Conservation (phyloP, 1,140 invertebrate genomes). For the Pseudachorutes palmiensis region DNA sequence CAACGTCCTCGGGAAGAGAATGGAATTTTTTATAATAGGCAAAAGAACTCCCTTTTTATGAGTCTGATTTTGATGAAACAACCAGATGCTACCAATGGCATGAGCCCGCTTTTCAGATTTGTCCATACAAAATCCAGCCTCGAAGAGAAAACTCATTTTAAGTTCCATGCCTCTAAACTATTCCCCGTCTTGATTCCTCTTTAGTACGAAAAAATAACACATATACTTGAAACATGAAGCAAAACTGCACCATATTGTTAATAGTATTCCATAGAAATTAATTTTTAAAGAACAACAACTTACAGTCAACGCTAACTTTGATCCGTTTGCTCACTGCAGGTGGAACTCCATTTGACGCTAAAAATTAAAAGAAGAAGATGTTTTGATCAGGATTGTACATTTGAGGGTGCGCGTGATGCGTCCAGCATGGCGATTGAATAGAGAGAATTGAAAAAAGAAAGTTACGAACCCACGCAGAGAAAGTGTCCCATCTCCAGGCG, state of each 20-base stretch:
- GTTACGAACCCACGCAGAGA: conserved; percentile 64
- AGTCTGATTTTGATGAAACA: conserved; percentile 34
- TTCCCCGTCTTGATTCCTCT: too few species aligned
- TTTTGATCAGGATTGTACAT: too few species aligned
- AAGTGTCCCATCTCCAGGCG: conserved; percentile 83
- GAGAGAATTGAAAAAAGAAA: background rate
- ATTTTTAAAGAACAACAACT: too few species aligned
- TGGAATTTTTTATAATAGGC: background rate
- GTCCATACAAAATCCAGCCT: too few species aligned
- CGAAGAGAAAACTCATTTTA: background rate
- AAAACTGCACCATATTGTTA: too few species aligned
- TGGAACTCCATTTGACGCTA: conserved; percentile 44
- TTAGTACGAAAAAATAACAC: too few species aligned
- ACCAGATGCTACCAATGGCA: conserved; percentile 33
- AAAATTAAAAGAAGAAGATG: conserved; percentile 17
- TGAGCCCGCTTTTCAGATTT: too few species aligned
- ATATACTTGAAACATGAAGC: too few species aligned
- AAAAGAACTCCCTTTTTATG: conserved; percentile 26
- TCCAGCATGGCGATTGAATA: too few species aligned
- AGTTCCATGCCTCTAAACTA: too few species aligned
- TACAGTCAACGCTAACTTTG: conserved; percentile 87
- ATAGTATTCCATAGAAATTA: too few species aligned
- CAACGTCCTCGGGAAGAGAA: background rate
- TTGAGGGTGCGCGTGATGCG: too few species aligned
- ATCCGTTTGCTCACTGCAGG: conserved; percentile 74